Conservation (phyloP, 2,797 vertebrate genomes). For the Falco cherrug region DNA sequence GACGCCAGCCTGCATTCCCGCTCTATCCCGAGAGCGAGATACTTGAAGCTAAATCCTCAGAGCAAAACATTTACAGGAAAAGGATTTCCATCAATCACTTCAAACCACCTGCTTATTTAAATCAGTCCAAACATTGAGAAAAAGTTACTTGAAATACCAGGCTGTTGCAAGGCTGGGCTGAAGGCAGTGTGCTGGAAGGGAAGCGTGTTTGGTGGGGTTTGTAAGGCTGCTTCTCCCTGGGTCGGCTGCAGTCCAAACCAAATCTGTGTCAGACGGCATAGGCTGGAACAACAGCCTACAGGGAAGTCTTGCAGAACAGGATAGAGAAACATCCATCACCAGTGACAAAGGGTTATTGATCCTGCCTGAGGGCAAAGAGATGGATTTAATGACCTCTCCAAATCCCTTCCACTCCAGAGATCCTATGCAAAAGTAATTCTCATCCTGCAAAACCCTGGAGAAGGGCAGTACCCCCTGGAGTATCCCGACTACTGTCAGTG, state of each 20-base stretch:
- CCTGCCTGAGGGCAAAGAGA: background rate
- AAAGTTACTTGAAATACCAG: background rate
- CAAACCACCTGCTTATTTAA: background rate
- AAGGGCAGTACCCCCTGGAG: background rate
- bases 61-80: background rate
- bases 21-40: background rate
- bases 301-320: background rate
- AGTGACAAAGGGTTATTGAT: background rate
- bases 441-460: background rate
- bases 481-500: rapidly evolving
- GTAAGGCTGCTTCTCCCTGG: background rate
- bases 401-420: background rate
- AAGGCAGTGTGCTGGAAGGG: background rate
- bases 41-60: background rate
- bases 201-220: background rate
- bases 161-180: background rate
- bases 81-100: conserved; percentile 1
- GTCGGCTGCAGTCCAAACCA: background rate
- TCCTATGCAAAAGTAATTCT: background rate
- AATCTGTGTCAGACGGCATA: background rate
- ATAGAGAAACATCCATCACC: conserved; percentile 23
- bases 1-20: background rate
- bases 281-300: background rate
- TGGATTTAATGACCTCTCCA: background rate
- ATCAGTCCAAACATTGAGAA: background rate